Conservation (phyloP, 2,113 vertebrate species). For the Calyptommatus sinebrachiatus region DNA sequence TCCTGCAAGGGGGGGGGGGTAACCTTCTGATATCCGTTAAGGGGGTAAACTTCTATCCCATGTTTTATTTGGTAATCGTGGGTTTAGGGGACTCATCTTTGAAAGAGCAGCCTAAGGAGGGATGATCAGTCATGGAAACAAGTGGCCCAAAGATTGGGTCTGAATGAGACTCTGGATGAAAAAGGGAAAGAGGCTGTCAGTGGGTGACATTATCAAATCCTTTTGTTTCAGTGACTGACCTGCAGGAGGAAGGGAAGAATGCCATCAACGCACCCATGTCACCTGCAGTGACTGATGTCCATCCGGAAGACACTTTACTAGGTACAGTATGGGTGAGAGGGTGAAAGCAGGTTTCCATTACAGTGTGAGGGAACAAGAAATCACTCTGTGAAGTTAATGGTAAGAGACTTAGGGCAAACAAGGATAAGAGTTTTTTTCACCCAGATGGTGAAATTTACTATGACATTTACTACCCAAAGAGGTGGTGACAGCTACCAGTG, state of each 20-base stretch:
- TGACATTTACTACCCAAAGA: too few relatives aligned
- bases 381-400: background rate
- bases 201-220: background rate
- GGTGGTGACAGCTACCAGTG: too few relatives aligned
- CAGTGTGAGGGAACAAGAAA: background rate
- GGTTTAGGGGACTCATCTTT: background rate
- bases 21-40: too few relatives aligned
- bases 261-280: constrained; percentile 89
- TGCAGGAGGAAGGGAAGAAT: constrained; percentile 93
- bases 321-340: constrained; percentile 66
- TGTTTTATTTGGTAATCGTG: background rate
- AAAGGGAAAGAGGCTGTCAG: background rate
- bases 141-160: background rate
- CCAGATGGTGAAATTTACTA: too few relatives aligned
- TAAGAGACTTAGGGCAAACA: too few relatives aligned
- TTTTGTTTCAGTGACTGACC: constrained; percentile 82
- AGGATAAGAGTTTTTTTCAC: too few relatives aligned
- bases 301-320: constrained; percentile 87
- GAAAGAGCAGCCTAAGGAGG: background rate
- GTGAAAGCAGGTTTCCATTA: background rate
- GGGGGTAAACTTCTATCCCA: too few relatives aligned
- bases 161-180: background rate
- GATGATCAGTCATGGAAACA: background rate
- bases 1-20: too few relatives aligned
- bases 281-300: constrained; percentile 74